phyloP scores from a whole-genome alignment of 1,140 invertebrate genomes.

The Drosophila athabasca region DNA sequence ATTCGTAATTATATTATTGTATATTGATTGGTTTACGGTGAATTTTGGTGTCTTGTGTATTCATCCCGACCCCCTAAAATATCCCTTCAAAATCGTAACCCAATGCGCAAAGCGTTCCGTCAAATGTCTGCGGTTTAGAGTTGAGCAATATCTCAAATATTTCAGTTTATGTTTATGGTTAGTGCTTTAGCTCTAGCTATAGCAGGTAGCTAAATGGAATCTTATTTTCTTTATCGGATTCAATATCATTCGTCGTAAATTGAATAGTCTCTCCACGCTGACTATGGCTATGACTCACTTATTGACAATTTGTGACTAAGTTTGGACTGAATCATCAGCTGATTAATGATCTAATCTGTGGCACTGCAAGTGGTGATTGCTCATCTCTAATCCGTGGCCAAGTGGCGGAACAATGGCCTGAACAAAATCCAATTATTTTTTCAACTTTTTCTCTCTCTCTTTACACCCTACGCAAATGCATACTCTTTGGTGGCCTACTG shows the following conservation, averaged over 20 bases:
- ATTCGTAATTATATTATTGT: slow-evolving; percentile 22
- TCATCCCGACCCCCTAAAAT: slow-evolving; percentile 10
- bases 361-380: slow-evolving; percentile 5
- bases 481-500: slow-evolving; percentile 78
- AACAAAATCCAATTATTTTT: slow-evolving; percentile 75
- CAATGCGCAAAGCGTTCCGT: slow-evolving; percentile 16
- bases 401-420: slow-evolving; percentile 29
- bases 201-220: too few relatives aligned
- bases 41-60: slow-evolving; percentile 62
- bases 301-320: too few relatives aligned
- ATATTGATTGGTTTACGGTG: slow-evolving; percentile 64
- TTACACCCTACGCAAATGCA: slow-evolving; percentile 79
- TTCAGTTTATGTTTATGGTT: too few relatives aligned
- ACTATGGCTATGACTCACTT: too few relatives aligned
- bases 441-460: slow-evolving; percentile 79
- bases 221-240: slow-evolving; percentile 3
- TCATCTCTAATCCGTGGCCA: slow-evolving; percentile 13
- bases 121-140: slow-evolving; percentile 11
- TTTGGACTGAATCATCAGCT: too few relatives aligned
- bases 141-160: slow-evolving; percentile 26
- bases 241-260: too few relatives aligned
- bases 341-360: too few relatives aligned
- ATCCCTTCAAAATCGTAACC: slow-evolving; percentile 5
- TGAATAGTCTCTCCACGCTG: too few relatives aligned
- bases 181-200: too few relatives aligned